These are phyloP conservation scores for Dromiciops gliroides DNA, from an alignment of 2,113 vertebrate genomes.

Conservation along the genomic window DNA sequence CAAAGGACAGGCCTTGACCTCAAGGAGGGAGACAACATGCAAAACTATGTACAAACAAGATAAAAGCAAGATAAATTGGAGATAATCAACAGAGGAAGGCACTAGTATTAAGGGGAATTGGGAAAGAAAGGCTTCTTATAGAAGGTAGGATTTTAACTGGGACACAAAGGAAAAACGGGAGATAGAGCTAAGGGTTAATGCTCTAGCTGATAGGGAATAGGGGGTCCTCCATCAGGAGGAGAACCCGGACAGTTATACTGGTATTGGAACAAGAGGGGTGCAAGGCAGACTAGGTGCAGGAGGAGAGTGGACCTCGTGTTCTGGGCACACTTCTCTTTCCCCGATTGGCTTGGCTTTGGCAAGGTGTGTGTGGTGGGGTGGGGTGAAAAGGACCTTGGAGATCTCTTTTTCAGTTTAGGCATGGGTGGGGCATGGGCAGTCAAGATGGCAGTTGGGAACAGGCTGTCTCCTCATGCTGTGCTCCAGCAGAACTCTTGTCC, in stretches of 20 bases:
- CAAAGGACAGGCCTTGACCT: background rate
- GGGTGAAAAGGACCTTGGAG: background rate
- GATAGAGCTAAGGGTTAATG: background rate
- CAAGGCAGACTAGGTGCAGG: background rate
- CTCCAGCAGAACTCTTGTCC: background rate
- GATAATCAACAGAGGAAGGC: background rate
- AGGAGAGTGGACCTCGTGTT: background rate
- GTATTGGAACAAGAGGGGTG: background rate
- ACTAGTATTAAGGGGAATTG: background rate
- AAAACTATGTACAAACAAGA: accelerated
- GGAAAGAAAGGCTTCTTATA: background rate
- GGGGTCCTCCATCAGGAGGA: background rate
- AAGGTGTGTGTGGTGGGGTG: background rate
- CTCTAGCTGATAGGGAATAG: slow-evolving; percentile 4
- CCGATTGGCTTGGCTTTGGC: background rate
- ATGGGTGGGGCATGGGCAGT: background rate
- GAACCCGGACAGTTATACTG: background rate
- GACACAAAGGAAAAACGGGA: background rate
- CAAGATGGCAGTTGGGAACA: background rate
- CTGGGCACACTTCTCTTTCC: background rate
- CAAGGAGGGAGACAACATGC: background rate
- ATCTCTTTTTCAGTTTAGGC: background rate
- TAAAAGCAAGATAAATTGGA: background rate
- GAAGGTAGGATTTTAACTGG: background rate
- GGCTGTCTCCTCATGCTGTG: background rate